A percentile compares a stretch with the other conserved stretches of the same genome.
Evolutionary conservation across 2,113 vertebrate genomes (phyloP).

Genomic region (Scomber scombrus): DNA sequence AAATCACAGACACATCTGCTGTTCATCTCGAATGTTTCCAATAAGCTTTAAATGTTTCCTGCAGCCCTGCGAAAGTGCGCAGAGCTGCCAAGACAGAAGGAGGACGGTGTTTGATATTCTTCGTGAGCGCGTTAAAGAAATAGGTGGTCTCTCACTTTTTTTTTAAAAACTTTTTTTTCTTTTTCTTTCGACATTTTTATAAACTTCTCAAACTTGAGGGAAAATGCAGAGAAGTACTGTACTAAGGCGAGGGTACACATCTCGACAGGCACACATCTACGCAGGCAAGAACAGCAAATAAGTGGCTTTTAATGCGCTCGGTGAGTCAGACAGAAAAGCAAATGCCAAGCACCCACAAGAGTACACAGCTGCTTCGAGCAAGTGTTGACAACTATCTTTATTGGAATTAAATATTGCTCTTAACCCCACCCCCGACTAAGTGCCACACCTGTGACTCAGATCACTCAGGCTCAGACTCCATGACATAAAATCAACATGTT

Average conservation of each 20-base stretch:
- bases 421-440: conserved; percentile 57
- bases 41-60: conserved; percentile 72
- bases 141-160: conserved; percentile 34
- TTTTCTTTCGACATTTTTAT: conserved; percentile 22
- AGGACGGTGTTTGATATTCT: conserved; percentile 42
- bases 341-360: conserved; percentile 72
- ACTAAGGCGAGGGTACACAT: conserved; percentile 35
- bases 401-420: conserved; percentile 74
- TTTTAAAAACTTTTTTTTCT: neutral
- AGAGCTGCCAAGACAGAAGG: conserved; percentile 38
- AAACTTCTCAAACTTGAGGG: conserved; percentile 48
- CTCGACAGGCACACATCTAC: conserved; percentile 26
- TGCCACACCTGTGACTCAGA: conserved; percentile 74
- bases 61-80: conserved; percentile 47
- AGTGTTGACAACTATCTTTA: conserved; percentile 80
- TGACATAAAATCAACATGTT: conserved; percentile 56
- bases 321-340: conserved; percentile 73
- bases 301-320: conserved; percentile 68
- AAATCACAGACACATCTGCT: conserved; percentile 78
- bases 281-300: conserved; percentile 58
- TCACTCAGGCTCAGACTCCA: conserved; percentile 30
- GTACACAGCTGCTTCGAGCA: conserved; percentile 67
- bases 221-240: conserved; percentile 13
- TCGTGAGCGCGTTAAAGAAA: conserved; percentile 18
- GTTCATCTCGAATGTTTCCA: conserved; percentile 73